These are phyloP conservation scores for Rutpela maculata DNA, from an alignment of 2,888 invertebrate species.

Conservation along the genomic window DNA sequence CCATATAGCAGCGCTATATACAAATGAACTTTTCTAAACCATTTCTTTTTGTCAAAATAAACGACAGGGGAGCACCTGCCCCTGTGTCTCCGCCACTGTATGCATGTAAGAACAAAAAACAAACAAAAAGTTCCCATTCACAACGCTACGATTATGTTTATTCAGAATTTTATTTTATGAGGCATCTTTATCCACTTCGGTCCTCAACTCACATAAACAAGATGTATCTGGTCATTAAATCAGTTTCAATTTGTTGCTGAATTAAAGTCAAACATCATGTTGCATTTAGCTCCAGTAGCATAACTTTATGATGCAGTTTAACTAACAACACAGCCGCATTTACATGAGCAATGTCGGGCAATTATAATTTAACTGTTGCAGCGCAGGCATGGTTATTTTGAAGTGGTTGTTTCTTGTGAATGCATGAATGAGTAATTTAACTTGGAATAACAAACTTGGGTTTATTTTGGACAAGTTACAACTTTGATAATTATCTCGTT, in stretches of 20 bases:
- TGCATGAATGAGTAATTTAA: not conserved
- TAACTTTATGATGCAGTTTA: slow-evolving; percentile 5
- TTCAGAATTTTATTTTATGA: not conserved
- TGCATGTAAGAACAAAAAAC: no score
- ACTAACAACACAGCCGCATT: not conserved
- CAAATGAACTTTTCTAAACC: no score
- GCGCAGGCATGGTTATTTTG: not conserved
- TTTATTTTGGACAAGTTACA: not conserved
- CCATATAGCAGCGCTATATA: no score
- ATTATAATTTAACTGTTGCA: slow-evolving; percentile 7
- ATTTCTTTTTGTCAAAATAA: no score
- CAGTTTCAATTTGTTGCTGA: not conserved
- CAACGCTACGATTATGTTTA: no score
- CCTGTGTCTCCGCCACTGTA: no score
- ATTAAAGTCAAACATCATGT: not conserved
- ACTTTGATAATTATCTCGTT: not conserved
- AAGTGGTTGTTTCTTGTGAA: not conserved
- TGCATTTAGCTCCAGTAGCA: not conserved
- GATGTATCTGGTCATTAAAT: not conserved
- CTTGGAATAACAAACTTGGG: not conserved
- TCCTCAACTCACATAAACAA: not conserved
- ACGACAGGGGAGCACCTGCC: no score
- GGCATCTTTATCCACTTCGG: not conserved
- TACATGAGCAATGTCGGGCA: not conserved
- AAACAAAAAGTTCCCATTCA: no score